phyloP scores from a whole-genome alignment of 53 echinoderm and acorn worm genomes.

The Henricia sp. region DNA sequence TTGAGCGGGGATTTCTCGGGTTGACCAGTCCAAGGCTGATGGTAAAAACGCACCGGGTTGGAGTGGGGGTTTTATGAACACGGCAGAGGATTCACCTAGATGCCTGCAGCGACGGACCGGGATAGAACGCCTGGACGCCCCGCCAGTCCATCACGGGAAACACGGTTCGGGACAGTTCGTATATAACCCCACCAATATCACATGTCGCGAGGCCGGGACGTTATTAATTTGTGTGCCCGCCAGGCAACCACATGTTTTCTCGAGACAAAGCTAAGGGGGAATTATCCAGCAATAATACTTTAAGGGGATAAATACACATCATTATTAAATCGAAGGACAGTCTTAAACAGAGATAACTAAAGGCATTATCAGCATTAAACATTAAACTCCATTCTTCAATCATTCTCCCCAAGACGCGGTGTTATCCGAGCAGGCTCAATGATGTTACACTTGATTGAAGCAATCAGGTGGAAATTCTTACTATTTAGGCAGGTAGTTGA shows the following conservation, averaged over 20 bases:
- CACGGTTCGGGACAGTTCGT: not conserved
- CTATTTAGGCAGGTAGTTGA: too few species aligned
- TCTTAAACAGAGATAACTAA: not conserved
- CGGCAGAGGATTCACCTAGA: not conserved
- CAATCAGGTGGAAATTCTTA: too few species aligned
- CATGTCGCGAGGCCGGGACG: conserved; percentile 16
- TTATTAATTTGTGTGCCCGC: conserved; percentile 18
- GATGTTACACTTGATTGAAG: too few species aligned
- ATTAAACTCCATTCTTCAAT: conserved; percentile 16
- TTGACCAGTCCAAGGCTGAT: not conserved
- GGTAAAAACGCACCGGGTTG: not conserved
- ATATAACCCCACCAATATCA: conserved; percentile 32
- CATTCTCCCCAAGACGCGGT: conserved; percentile 5
- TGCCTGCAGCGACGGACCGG: conserved; percentile 44
- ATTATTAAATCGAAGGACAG: not conserved
- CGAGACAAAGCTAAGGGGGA: conserved; percentile 4
- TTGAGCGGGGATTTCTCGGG: not conserved
- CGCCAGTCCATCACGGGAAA: not conserved
- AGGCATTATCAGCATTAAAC: not conserved
- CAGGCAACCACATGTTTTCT: conserved; percentile 33
- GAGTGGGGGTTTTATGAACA: not conserved
- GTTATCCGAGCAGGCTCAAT: too few species aligned
- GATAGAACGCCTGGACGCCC: not conserved
- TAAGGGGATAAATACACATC: not conserved
- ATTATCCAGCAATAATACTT: conserved; percentile 43